Base-by-base conservation (phyloP, 2,888 invertebrate species). In the Polydrusus pterygomalis region DNA sequence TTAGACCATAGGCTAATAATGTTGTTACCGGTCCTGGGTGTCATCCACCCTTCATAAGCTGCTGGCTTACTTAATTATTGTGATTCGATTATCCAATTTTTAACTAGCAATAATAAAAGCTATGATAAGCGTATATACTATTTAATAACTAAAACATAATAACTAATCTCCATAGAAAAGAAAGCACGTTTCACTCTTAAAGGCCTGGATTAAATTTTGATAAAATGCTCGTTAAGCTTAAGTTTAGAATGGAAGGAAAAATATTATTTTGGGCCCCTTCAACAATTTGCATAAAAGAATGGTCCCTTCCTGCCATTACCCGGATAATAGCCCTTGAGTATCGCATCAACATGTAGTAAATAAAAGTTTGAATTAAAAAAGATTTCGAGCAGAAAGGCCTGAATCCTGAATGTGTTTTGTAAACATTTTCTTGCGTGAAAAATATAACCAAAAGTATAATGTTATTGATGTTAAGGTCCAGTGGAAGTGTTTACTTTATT, bases 271-370 rank as follows among this genome's bases (percentile, higher is more conserved):
- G 47, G 47, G 47, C 9, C 47, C 47, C 47, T 49, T 15, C 17
- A 17, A 49, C 17, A 49, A 49, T 49, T 49, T 49, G 47, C 47
- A 49, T 49, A 49, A 49, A 15, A 49, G 47, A 49, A 49, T 17
- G 15, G 15, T 17, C 47, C 15, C 47, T 17, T 9, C 15, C 17
- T 15, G 47, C 47, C 47, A 49, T 49, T 49, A 49, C 8, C 47
- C 17, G 15, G 47, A 49, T 17, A 49, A 49, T 17, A 49, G 47
- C 17, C 17, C 17, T 7, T 15, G 17, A 49, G 17, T 49, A 49
- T 17, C 17, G 17, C 47, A 49, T 49, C 15, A 17, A 15, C 15
- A 49, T 49, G 17, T 49, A 17, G 8, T 49, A 49, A 49, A 17
- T 49, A 49, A 15, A 15, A n/a, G 13, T 43, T 43, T 43, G n/a